Conservation (phyloP, 2,797 vertebrate genomes). For the Acanthopagrus latus region DNA sequence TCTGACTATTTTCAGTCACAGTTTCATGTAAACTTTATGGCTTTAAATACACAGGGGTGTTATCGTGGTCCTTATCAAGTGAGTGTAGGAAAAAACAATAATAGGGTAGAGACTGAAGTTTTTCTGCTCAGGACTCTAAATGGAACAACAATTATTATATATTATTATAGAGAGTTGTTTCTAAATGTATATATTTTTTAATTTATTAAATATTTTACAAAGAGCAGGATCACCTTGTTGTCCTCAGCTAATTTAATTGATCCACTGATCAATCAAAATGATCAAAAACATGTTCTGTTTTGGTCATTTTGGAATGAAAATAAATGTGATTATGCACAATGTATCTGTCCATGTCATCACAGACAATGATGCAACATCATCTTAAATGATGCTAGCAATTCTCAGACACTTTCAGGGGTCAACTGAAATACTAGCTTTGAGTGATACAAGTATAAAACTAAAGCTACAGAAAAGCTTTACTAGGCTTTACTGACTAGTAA, state of each 20-base stretch:
- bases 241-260: background rate
- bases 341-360: background rate
- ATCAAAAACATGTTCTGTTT: background rate
- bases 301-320: background rate
- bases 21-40: conserved; percentile 10
- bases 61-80: background rate
- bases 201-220: background rate
- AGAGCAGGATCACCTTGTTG: background rate
- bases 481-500: background rate
- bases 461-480: background rate
- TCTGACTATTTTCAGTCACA: conserved; percentile 23
- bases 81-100: background rate
- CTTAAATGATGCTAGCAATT: background rate
- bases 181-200: background rate
- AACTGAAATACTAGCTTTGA: background rate
- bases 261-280: background rate
- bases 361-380: background rate
- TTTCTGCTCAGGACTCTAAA: background rate
- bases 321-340: background rate
- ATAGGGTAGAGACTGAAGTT: background rate
- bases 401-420: background rate
- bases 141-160: background rate
- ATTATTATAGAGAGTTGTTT: background rate
- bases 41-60: background rate
- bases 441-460: background rate